Evolutionary conservation across 2,797 vertebrate species (phyloP).

Genomic region (Esox masquinongy): DNA sequence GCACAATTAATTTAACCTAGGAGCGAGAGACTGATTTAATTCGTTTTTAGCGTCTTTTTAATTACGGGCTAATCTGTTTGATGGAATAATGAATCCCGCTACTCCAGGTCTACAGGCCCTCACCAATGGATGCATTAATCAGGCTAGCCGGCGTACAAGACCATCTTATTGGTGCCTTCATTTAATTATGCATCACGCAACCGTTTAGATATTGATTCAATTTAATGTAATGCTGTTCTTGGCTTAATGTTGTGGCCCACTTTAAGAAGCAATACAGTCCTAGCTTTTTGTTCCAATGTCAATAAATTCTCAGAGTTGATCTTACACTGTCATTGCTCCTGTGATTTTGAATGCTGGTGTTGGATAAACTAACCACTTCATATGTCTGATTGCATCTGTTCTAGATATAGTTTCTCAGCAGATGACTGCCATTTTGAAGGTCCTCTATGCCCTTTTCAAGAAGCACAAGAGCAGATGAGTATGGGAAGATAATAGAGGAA

Average conservation of each 20-base stretch:
- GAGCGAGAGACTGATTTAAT: constrained; percentile 63
- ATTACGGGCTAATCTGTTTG: constrained; percentile 65
- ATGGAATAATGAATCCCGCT: constrained; percentile 57
- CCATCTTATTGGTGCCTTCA: constrained; percentile 55
- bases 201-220: constrained; percentile 53
- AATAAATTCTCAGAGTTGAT: constrained; percentile 36
- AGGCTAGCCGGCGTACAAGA: constrained; percentile 49
- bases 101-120: constrained; percentile 44
- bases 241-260: constrained; percentile 57
- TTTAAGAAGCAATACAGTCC: constrained; percentile 25
- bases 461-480: constrained; percentile 73
- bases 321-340: constrained; percentile 26
- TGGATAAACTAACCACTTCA: constrained; percentile 18
- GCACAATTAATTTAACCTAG: constrained; percentile 60
- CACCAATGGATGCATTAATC: constrained; percentile 49
- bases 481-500: not conserved
- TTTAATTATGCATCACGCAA: constrained; percentile 53
- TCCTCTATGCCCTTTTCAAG: constrained; percentile 85
- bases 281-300: constrained; percentile 43
- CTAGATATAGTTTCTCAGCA: constrained; percentile 89
- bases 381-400: constrained; percentile 41
- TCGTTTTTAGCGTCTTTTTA: constrained; percentile 67
- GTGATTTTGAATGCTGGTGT: constrained; percentile 23
- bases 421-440: constrained; percentile 72
- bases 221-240: constrained; percentile 37